Evolutionary conservation across 2,888 invertebrate species (phyloP).

Genomic region (Isoperla grammatica): DNA sequence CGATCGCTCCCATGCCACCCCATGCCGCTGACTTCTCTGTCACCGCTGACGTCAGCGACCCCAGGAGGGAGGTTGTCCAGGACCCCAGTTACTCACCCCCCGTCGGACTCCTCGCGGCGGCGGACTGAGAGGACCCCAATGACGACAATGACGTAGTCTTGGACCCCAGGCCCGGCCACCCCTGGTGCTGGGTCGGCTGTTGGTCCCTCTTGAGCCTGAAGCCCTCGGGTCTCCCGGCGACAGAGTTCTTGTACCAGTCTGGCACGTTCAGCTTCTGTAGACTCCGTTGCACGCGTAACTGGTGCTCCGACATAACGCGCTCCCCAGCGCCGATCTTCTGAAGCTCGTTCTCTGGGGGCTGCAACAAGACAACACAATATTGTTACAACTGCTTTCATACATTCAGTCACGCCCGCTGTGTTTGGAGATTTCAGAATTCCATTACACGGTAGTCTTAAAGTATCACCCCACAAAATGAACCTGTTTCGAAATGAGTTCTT

Average conservation of each 20-base stretch:
- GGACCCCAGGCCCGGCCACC: conserved; percentile 61
- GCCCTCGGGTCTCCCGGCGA: conserved; percentile 60
- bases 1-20: no score
- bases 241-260: conserved; percentile 84
- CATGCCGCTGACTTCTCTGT: no score
- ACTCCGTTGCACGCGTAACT: conserved; percentile 87
- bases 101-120: conserved; percentile 30
- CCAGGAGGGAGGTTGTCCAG: no score
- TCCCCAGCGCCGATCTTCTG: conserved; percentile 67
- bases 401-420: no score
- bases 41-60: no score
- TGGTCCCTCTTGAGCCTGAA: conserved; percentile 65
- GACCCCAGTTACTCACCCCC: conserved; percentile 30
- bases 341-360: conserved; percentile 93
- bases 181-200: conserved; percentile 46
- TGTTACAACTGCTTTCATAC: no score
- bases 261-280: conserved; percentile 91
- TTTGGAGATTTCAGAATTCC: no score
- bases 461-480: no score
- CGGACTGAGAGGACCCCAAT: conserved; percentile 39
- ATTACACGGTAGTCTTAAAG: no score
- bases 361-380: conserved; percentile 43
- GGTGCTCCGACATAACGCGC: conserved; percentile 86
- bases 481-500: no score
- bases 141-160: conserved; percentile 74